Evolutionary conservation across 2,113 vertebrate genomes (phyloP).

Genomic region (Protobothrops mucrosquamatus): DNA sequence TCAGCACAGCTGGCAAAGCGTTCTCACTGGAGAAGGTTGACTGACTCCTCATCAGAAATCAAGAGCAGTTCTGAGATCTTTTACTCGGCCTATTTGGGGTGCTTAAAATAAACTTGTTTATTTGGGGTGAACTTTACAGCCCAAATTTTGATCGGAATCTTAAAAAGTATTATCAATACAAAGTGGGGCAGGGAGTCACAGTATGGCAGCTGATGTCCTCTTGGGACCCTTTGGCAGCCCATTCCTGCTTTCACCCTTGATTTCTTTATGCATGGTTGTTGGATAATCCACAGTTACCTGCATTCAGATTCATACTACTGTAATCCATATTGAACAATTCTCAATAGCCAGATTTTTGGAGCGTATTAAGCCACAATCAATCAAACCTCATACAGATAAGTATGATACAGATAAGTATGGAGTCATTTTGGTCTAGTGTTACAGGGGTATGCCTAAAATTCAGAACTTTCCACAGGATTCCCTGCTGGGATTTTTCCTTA

Average conservation of each 20-base stretch:
- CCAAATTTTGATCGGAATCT: slow-evolving; percentile 1
- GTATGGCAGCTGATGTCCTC: background rate
- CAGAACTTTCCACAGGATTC: background rate
- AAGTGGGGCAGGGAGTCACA: background rate
- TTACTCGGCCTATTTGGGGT: slow-evolving; percentile 33
- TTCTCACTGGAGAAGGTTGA: slow-evolving; percentile 48
- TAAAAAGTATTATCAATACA: background rate
- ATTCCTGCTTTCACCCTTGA: background rate
- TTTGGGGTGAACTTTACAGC: slow-evolving; percentile 2
- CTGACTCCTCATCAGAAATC: slow-evolving; percentile 32
- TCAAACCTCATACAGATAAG: background rate
- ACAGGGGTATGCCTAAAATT: background rate
- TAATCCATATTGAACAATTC: background rate
- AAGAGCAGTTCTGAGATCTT: slow-evolving; percentile 48
- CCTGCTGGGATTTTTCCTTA: background rate
- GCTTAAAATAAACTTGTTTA: slow-evolving; percentile 23
- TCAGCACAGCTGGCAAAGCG: slow-evolving; percentile 49
- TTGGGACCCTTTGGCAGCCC: background rate
- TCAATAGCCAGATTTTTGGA: background rate
- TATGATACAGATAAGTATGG: background rate
- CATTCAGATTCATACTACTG: background rate
- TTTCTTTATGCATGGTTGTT: background rate
- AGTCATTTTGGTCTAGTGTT: background rate
- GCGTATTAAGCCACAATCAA: background rate
- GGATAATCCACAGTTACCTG: background rate